These are phyloP conservation scores for Tuberolachnus salignus DNA, from an alignment of 2,888 invertebrate species.

Conservation along the genomic window DNA sequence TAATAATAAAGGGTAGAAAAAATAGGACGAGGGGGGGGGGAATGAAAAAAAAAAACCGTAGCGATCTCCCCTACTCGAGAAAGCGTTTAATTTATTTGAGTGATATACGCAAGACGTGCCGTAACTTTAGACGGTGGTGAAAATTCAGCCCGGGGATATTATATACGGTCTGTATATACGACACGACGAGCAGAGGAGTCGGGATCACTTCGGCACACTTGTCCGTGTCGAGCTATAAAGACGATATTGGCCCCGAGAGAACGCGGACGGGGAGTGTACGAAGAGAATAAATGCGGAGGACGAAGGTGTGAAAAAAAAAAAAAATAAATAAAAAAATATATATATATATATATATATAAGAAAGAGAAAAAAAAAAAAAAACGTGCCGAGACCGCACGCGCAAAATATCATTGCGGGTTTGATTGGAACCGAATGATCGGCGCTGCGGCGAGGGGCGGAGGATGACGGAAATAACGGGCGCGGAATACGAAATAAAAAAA, in stretches of 20 bases:
- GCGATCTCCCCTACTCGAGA: conserved; percentile 2
- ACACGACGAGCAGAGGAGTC: background rate
- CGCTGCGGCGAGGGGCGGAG: background rate
- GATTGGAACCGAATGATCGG: conserved; percentile 47
- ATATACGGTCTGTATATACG: too few species aligned
- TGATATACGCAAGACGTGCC: conserved; percentile 31
- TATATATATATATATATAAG: too few species aligned
- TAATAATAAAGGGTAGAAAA: background rate
- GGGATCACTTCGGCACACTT: conserved; percentile 2
- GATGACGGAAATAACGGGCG: conserved; percentile 23
- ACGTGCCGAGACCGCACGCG: conserved; percentile 39
- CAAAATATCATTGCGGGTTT: conserved; percentile 27
- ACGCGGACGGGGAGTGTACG: background rate
- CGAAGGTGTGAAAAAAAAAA: too few species aligned
- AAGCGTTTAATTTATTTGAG: conserved; percentile 54
- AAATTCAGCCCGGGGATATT: conserved; percentile 27
- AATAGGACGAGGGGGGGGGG: too few species aligned
- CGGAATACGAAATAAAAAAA: conserved; percentile 50
- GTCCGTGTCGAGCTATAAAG: conserved; percentile 11
- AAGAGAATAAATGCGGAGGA: background rate
- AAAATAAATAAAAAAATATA: too few species aligned
- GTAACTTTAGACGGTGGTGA: conserved; percentile 11
- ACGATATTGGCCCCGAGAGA: conserved; percentile 45
- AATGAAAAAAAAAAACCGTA: background rate
- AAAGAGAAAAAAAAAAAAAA: too few species aligned